Conservation (phyloP, 2,113 vertebrate genomes). For the Opisthocomus hoazin region DNA sequence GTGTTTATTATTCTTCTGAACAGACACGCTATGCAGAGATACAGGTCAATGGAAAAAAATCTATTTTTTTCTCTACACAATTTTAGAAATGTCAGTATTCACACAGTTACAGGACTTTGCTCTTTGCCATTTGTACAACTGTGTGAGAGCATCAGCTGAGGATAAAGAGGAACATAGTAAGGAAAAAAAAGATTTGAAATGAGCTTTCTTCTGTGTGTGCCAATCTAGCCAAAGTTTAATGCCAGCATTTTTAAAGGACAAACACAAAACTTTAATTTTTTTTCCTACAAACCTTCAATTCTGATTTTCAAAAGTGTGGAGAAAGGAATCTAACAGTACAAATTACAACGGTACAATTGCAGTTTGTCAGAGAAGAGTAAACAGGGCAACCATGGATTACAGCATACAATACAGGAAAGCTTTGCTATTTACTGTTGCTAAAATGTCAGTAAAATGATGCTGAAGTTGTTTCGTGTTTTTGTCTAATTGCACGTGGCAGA, state of each 20-base stretch:
- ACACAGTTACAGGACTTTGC: background rate
- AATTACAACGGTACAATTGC: background rate
- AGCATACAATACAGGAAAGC: background rate
- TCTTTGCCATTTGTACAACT: background rate
- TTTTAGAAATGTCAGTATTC: background rate
- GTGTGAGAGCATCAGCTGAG: background rate
- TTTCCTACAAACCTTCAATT: background rate
- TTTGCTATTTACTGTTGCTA: background rate
- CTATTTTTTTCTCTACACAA: background rate
- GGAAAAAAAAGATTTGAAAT: background rate
- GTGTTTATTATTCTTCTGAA: background rate
- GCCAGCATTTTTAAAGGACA: constrained; percentile 4
- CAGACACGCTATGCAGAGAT: background rate
- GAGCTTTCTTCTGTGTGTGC: background rate
- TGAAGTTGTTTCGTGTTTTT: background rate
- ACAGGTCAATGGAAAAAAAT: background rate
- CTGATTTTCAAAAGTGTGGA: background rate
- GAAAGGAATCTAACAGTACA: background rate
- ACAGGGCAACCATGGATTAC: background rate
- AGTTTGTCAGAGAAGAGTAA: background rate
- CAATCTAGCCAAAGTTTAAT: background rate
- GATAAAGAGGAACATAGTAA: background rate
- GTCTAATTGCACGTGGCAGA: background rate
- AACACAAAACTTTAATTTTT: constrained; percentile 13
- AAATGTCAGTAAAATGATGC: background rate